Conservation (phyloP, 2,797 vertebrate genomes). For the Lophotriccus pileatus region DNA sequence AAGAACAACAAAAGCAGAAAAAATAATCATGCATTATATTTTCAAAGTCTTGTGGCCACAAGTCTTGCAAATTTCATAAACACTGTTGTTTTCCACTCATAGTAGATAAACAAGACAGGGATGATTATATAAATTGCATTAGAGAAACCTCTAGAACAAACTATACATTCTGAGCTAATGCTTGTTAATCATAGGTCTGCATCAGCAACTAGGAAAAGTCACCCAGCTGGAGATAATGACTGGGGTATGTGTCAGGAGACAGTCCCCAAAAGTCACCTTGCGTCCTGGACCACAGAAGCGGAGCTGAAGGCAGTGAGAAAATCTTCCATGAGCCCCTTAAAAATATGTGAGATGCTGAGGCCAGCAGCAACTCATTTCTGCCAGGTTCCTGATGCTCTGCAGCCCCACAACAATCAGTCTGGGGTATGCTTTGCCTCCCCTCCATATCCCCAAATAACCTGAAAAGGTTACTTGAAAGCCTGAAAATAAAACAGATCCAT, state of each 20-base stretch:
- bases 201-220: not conserved
- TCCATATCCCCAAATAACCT: not conserved
- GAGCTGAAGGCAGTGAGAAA: not conserved
- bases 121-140: constrained; percentile 26
- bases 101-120: not conserved
- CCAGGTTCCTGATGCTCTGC: not conserved
- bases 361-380: not conserved
- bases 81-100: not conserved
- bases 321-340: not conserved
- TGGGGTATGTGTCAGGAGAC: not conserved
- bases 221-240: not conserved
- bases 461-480: not conserved
- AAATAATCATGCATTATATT: not conserved
- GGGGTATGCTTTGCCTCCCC: not conserved
- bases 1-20: constrained; percentile 14
- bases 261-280: constrained; percentile 26
- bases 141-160: constrained; percentile 28
- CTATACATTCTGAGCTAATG: not conserved
- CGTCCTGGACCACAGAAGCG: not conserved
- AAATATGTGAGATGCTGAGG: not conserved
- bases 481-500: not conserved
- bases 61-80: constrained; percentile 15
- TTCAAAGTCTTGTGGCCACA: not conserved
- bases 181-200: constrained; percentile 11
- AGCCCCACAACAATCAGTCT: not conserved